Evolutionary conservation across 2,888 invertebrate species (phyloP), one percentile per base, ranked within the genome.

Genomic region (Siphonodentalium dalli): DNA sequence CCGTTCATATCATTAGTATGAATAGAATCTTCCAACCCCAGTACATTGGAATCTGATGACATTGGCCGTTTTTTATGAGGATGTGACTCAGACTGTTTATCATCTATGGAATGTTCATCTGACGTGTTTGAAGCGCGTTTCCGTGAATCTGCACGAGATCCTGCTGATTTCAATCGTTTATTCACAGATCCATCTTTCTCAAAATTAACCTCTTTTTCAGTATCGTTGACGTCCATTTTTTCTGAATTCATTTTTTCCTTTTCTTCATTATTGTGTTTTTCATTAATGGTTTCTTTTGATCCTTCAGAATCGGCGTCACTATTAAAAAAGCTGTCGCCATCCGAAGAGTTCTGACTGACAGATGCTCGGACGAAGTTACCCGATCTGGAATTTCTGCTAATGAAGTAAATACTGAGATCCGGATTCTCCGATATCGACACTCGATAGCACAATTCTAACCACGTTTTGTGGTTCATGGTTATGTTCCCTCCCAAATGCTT

Each of bases 401-500:
- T 61, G 48, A 75, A 75, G 50, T 67, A 75, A 18, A 65, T 44
- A 45, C 68, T 59, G 47, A 71, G 61, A 38, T 68, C 69, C n/a
- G 61, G 57, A 23, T 54, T 62, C 49, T 66, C 63, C 42, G 67
- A 63, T 38, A 63, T 61, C 31, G 66, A 61, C 21, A 70, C 65
- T 35, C 58, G 51, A 24, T 70, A 63, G 62, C 79, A 80, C 66
- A 85, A 85, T 64, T 86, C 85, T 80, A 89, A 87, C 97, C 96
- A 97, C 82, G 89, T 88, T 82, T 88, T 87, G 88, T 97, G 96
- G 85, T 94, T 90, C 73, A 91, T 57, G 76, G 88, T 87, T 81
- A 92, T 87, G 71, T 88, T 87, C 68, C 96, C 96, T 73, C 96
- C 96, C 77, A 97, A 87, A 81, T 90, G 90, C 70, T 86, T 86